These are phyloP conservation scores for Labeo catla DNA, from an alignment of 2,113 vertebrate species.

Conservation along the genomic window DNA sequence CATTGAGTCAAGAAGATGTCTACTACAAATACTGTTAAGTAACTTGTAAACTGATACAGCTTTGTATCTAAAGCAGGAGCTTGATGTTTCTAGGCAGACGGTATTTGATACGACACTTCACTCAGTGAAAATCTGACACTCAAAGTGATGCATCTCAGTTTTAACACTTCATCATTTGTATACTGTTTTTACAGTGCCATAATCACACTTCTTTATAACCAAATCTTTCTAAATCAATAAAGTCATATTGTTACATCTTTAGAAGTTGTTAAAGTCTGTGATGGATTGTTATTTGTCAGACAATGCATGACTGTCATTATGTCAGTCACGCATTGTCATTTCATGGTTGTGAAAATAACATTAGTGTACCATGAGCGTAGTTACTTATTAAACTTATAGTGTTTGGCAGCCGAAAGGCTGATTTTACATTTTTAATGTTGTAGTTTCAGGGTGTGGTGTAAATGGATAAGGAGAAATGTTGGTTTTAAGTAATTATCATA, in stretches of 20 bases:
- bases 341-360: slow-evolving; percentile 14
- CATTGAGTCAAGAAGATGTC: background rate
- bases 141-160: background rate
- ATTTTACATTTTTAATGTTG: background rate
- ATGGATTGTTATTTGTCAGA: no score
- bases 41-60: background rate
- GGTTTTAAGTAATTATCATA: background rate
- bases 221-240: no score
- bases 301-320: background rate
- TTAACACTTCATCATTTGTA: background rate
- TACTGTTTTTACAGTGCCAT: background rate
- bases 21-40: background rate
- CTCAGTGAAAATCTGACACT: background rate
- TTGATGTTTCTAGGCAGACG: background rate
- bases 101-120: background rate
- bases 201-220: background rate
- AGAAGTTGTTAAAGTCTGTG: background rate
- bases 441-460: background rate
- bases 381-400: slow-evolving; percentile 2
- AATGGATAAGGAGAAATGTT: background rate
- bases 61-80: slow-evolving; percentile 19
- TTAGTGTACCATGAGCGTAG: background rate
- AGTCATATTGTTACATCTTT: background rate
- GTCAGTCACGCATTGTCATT: slow-evolving; percentile 3
- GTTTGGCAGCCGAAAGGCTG: background rate